Evolutionary conservation across 2,797 vertebrate genomes (phyloP).

Genomic region (Hylomyscus alleni): DNA sequence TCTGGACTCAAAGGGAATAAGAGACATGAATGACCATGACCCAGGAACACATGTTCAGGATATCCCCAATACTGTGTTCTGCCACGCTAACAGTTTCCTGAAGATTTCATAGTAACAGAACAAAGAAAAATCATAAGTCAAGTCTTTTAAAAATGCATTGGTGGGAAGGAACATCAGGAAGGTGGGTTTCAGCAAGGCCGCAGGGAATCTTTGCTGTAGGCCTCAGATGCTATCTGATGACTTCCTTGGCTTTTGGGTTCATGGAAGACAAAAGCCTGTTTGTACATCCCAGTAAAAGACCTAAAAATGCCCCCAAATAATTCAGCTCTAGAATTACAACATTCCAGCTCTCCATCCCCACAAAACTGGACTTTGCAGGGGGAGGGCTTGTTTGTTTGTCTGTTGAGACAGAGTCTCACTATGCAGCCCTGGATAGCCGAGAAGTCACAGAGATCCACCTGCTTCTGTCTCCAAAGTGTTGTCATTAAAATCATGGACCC

Average conservation of each 20-base stretch:
- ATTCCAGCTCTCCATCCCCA: background rate
- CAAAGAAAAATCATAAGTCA: background rate
- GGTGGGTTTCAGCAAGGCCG: background rate
- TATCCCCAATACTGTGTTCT: background rate
- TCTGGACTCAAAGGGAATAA: background rate
- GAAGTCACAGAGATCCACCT: background rate
- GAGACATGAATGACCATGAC: background rate
- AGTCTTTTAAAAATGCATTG: background rate
- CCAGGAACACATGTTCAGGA: background rate
- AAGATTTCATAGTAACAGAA: background rate
- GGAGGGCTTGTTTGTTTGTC: background rate
- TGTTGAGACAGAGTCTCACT: background rate
- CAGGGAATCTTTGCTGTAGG: background rate
- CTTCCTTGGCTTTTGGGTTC: background rate
- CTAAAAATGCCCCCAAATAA: background rate
- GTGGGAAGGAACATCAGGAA: too few species aligned
- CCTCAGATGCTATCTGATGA: background rate
- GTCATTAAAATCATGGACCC: background rate
- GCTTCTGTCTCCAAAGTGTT: background rate
- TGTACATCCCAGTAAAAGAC: background rate
- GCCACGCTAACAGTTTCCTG: background rate
- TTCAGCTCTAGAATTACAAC: background rate
- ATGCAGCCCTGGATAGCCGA: background rate
- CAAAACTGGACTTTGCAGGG: background rate
- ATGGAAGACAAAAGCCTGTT: background rate